phyloP scores from a whole-genome alignment of 2,888 invertebrate genomes.

The Drosophila imparisetae region DNA sequence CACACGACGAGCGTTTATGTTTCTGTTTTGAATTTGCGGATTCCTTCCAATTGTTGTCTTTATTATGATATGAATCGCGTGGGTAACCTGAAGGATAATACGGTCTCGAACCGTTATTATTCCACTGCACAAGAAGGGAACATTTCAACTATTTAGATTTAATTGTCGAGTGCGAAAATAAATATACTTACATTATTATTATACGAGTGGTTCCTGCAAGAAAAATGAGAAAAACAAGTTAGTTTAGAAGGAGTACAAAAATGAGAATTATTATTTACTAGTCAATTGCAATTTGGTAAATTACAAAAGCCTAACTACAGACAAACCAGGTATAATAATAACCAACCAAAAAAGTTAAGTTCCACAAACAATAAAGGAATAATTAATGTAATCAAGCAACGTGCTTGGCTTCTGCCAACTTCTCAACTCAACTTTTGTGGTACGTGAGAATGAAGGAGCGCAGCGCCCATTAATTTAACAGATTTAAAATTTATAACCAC shows the following conservation, averaged over 20 bases:
- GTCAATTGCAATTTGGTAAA: conserved; percentile 27
- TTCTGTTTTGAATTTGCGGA: conserved; percentile 5
- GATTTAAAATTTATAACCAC: conserved; percentile 84
- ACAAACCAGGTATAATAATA: conserved; percentile 10
- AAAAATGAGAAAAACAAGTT: conserved; percentile 13
- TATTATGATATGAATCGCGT: conserved; percentile 12
- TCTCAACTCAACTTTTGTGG: conserved; percentile 48
- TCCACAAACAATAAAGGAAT: conserved; percentile 76
- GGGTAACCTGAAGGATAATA: conserved; percentile 11
- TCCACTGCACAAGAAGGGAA: conserved; percentile 33
- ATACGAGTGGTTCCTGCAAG: conserved; percentile 51
- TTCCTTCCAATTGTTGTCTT: conserved; percentile 16
- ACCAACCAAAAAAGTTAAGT: conserved; percentile 28
- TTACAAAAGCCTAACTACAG: conserved; percentile 31
- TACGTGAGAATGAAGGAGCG: conserved; percentile 68
- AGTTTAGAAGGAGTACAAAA: background rate
- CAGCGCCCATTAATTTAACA: conserved; percentile 81
- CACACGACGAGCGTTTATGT: conserved; percentile 2
- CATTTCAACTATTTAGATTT: background rate
- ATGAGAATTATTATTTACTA: conserved; percentile 5
- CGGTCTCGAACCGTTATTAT: conserved; percentile 6
- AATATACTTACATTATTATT: conserved; percentile 63
- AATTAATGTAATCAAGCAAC: conserved; percentile 83
- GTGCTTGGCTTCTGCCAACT: conserved; percentile 60
- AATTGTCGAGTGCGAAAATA: too few relatives aligned